Conservation (phyloP, 2,888 invertebrate species). For the Pegoplata infirma region DNA sequence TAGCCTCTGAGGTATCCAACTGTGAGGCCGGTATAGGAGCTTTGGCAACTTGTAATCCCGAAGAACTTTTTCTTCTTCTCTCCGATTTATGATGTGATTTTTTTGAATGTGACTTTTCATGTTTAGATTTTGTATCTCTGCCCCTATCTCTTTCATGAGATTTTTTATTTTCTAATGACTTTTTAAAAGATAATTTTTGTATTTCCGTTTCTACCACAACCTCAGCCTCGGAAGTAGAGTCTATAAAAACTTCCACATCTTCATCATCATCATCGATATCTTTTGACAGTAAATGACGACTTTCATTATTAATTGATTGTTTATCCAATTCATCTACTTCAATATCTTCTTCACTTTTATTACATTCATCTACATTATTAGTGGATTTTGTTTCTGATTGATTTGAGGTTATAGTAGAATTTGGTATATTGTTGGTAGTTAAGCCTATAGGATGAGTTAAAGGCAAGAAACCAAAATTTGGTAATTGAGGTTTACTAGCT, state of each 20-base stretch:
- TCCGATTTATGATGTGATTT: constrained; percentile 43
- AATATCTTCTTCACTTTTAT: constrained; percentile 51
- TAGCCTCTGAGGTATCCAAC: constrained; percentile 56
- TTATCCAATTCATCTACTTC: constrained; percentile 57
- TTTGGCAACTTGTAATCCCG: constrained; percentile 66
- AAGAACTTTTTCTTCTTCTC: constrained; percentile 50
- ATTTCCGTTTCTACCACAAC: constrained; percentile 62
- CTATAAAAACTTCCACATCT: constrained; percentile 73
- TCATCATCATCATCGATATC: constrained; percentile 68
- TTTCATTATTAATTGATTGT: constrained; percentile 47
- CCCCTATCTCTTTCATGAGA: background rate
- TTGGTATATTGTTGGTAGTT: constrained; percentile 20
- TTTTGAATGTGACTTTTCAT: constrained; percentile 39
- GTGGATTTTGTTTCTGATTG: constrained; percentile 22
- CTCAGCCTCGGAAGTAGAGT: constrained; percentile 70
- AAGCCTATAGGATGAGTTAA: constrained; percentile 56
- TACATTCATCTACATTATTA: constrained; percentile 2
- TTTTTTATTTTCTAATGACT: constrained; percentile 43
- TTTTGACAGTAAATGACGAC: constrained; percentile 8
- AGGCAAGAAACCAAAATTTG: constrained; percentile 75
- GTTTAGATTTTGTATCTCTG: constrained; percentile 39
- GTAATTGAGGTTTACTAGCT: constrained; percentile 78
- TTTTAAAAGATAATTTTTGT: constrained; percentile 40
- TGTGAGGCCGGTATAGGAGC: constrained; percentile 66
- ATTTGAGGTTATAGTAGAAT: constrained; percentile 33